Evolutionary conservation across 2,797 vertebrate species (phyloP).

Genomic region (Phalloptychus januarius): DNA sequence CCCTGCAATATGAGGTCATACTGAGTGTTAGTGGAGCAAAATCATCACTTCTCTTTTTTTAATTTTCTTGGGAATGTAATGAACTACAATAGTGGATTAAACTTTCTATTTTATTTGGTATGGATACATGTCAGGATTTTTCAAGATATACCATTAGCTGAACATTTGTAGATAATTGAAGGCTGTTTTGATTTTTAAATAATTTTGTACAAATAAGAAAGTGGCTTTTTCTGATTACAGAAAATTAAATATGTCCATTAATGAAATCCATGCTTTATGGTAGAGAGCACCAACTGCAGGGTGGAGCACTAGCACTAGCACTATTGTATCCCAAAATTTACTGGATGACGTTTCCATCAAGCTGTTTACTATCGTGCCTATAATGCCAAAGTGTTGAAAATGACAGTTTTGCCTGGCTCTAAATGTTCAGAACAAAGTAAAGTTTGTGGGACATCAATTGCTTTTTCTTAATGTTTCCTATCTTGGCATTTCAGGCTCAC

Average conservation of each 20-base stretch:
- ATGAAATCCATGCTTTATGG: background rate
- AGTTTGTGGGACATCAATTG: background rate
- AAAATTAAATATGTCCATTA: background rate
- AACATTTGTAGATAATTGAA: background rate
- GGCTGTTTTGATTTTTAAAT: background rate
- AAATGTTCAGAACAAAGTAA: background rate
- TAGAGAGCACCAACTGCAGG: background rate
- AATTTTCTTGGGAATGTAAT: slow-evolving; percentile 10
- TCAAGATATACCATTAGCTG: background rate
- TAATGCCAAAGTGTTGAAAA: background rate
- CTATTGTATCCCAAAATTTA: background rate
- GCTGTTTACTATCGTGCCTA: background rate
- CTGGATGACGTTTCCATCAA: background rate
- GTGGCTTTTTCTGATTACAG: background rate
- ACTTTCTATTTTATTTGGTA: background rate
- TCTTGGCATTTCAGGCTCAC: background rate
- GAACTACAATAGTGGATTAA: background rate
- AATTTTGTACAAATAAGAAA: background rate
- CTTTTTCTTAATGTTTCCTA: background rate
- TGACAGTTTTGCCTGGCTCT: background rate
- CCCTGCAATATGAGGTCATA: slow-evolving; percentile 13
- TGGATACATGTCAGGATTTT: slow-evolving; percentile 19
- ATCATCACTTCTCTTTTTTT: background rate
- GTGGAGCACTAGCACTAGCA: background rate
- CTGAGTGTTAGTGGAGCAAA: background rate